Evolutionary conservation across 1,140 invertebrate species (phyloP), one percentile per base, ranked within the genome.

Genomic region (Antheraea pernyi): DNA sequence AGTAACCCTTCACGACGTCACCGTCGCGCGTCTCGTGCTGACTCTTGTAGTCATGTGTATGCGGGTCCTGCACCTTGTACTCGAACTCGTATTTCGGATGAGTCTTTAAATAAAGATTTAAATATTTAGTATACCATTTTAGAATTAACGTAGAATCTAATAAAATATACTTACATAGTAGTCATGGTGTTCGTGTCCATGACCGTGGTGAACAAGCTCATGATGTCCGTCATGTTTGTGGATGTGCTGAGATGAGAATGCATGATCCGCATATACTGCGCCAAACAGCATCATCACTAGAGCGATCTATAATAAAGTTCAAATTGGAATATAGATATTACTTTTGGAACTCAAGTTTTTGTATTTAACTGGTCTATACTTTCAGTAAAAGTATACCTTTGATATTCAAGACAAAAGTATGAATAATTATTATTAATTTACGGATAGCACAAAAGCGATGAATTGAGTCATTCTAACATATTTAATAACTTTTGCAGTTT

Each of bases 71-170:
- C 18, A 93, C 89, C 68, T 86, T 86, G 82, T 93, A 93, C 36
- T 87, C 83, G 76, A 89, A 93, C 61, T 82, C 78, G 74, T 93
- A 86, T 36, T 86, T 81, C 13, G 84, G 79, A 67, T 80, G 78
- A 42, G 79, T 70, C 82, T 85, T 61, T 0, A 71, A 58, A 39
- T n/a, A 0, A 30, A n/a, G 13, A 30, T 59, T n/a, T 9, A 66
- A 46, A 53, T 64, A 64, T n/a, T 18, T n/a, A 64, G n/a, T 22
- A 64, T 39, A 64, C 16, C 8, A 39, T 37, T 22, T 19, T 62
- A 22, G 18, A 7, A 39, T 13, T 7, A 7, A 11, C 5, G 8
- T n/a, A 10, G 36, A 16, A 16, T 16, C 7, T 19, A 64, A 0
- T 37, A 64, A 18, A 39, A 10, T 39, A 16, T 6, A 70, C 81